Conservation (phyloP, 2,888 invertebrate genomes). For the Crematogaster levior region DNA sequence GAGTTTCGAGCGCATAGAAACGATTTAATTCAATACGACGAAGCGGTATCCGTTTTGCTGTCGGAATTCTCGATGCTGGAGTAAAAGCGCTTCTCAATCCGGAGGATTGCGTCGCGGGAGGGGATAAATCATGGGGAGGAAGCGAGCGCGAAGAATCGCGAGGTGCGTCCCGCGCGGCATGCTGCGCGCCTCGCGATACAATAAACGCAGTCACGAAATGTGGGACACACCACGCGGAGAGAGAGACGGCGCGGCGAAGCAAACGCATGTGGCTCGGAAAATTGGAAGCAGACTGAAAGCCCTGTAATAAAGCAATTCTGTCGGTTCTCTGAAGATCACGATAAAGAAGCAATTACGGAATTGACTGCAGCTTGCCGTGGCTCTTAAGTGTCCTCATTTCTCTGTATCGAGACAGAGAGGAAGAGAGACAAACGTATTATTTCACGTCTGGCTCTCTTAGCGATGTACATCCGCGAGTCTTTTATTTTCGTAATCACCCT, state of each 20-base stretch:
- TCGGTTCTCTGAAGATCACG: conserved; percentile 63
- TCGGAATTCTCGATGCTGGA: not conserved
- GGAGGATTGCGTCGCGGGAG: not conserved
- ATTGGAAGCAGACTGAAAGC: conserved; percentile 69
- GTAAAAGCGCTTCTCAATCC: not conserved
- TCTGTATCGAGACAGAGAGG: conserved; percentile 22
- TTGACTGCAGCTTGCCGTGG: conserved; percentile 59
- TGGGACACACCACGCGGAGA: conserved; percentile 26
- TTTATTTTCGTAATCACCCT: conserved; percentile 49
- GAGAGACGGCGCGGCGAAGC: conserved; percentile 33
- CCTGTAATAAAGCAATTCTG: conserved; percentile 73
- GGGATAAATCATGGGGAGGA: not conserved
- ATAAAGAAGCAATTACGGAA: conserved; percentile 73
- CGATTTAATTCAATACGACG: not conserved
- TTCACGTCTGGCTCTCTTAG: conserved; percentile 60
- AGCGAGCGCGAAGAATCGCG: not conserved
- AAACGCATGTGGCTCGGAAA: conserved; percentile 52
- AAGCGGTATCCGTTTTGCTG: not conserved
- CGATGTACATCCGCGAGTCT: conserved; percentile 52
- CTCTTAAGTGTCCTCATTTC: conserved; percentile 66
- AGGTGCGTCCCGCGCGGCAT: conserved; percentile 44
- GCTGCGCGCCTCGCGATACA: conserved; percentile 34
- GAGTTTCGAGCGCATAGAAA: not conserved
- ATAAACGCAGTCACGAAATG: conserved; percentile 50
- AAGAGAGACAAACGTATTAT: conserved; percentile 52